Evolutionary conservation across 2,113 vertebrate species (phyloP), one percentile per base, ranked within the genome.

Genomic region (Oryzias curvinotus): DNA sequence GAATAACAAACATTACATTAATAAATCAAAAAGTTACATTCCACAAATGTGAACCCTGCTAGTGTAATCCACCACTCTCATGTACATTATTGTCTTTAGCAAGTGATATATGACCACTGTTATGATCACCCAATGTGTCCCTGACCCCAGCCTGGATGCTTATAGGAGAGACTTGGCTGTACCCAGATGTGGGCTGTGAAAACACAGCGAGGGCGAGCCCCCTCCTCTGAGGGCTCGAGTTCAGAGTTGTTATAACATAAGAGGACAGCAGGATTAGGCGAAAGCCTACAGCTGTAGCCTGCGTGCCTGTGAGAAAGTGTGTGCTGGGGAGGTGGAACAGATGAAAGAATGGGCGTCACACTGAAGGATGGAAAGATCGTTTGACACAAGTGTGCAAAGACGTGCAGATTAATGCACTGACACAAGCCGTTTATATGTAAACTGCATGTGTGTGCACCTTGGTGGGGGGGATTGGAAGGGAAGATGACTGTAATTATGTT

Each of bases 161-260:
- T 23, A 12, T 59, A 64, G 77, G 77, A 75, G 73, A 81, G 72
- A 86, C 72, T 70, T 70, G 55, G 46, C 13, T 28, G 13, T 43
- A 65, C 71, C 81, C 86, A 89, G 86, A 87, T 88, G 73, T 10
- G 15, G 78, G 26, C 75, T 85, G 82, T 82, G 83, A 83, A 89
- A 89, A 90, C 83, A 87, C 36, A 4, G 63, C 57, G 81, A 83
- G 80, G 85, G 82, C 62, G 77, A 84, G 62, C 67, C 70, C 71
- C 67, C 77, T 65, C 79, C 73, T 76, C 71, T 4, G 28, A 75
- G 82, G 80, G 75, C 71, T 74, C 1, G 52, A 59, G 81, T 88
- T 89, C 83, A 88, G 82, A 79, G 81, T 77, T 82, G 78, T 88
- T 87, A 86, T 74, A 85, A 87, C 87, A 86, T 21, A 19, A 83